Conservation (phyloP, 2,888 invertebrate genomes). For the Nebria brevicollis region DNA sequence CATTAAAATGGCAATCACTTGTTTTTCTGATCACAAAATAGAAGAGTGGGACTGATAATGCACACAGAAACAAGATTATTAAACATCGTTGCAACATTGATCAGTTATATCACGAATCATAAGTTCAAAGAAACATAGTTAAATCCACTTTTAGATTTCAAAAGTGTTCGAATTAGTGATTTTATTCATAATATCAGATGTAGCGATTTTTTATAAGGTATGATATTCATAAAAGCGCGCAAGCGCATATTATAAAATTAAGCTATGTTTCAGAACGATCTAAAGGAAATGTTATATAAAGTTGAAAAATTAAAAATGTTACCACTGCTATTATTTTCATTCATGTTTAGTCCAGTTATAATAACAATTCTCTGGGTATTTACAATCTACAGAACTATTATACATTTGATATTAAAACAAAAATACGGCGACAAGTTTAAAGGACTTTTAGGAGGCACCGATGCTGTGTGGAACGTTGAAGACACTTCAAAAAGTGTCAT, state of each 20-base stretch:
- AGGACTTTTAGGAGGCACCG: constrained; percentile 65
- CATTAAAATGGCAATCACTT: no score
- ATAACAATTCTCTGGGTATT: constrained; percentile 47
- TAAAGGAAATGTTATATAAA: constrained; percentile 38
- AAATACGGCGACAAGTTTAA: constrained; percentile 60
- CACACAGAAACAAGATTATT: no score
- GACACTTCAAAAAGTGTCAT: constrained; percentile 63
- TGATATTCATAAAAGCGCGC: background rate
- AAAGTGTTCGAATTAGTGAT: background rate
- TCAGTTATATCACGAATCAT: no score
- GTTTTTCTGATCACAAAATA: no score
- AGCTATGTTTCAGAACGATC: constrained; percentile 34
- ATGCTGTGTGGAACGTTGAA: constrained; percentile 67
- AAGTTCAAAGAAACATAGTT: no score
- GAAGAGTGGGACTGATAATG: no score
- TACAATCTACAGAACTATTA: constrained; percentile 49
- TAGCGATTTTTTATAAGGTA: background rate
- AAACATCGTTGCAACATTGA: no score
- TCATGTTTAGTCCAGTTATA: constrained; percentile 48
- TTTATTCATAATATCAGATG: background rate
- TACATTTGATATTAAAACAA: constrained; percentile 49
- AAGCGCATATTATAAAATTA: background rate
- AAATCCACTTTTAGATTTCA: background rate
- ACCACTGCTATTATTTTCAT: constrained; percentile 41
- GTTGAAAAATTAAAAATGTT: constrained; percentile 43